Conservation (phyloP, 1,140 invertebrate species). For the Eubasilissa regina region DNA sequence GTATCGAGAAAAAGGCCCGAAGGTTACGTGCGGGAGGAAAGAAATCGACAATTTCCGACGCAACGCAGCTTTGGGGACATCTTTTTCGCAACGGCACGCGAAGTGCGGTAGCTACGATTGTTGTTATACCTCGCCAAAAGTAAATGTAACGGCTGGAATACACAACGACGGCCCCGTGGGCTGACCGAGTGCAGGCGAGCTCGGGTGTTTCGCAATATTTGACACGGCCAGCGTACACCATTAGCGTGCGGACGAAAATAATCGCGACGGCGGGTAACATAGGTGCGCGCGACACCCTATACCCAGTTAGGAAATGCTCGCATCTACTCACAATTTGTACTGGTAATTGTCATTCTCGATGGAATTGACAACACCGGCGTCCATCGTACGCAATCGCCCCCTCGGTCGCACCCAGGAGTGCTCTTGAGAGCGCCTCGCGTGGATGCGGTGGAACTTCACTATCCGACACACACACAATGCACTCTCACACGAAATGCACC, state of each 20-base stretch:
- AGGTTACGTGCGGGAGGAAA: conserved; percentile 32
- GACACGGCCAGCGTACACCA: conserved; percentile 51
- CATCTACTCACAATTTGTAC: conserved; percentile 55
- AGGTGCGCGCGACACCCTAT: conserved; percentile 49
- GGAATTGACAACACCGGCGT: conserved; percentile 55
- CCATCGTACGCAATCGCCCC: conserved; percentile 39
- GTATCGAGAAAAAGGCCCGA: conserved; percentile 8
- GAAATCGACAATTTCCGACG: conserved; percentile 39
- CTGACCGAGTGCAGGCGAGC: conserved; percentile 64
- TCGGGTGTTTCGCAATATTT: conserved; percentile 54
- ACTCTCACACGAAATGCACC: conserved; percentile 70
- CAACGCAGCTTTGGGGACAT: conserved; percentile 27
- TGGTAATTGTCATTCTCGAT: conserved; percentile 55
- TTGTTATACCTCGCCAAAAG: conserved; percentile 36
- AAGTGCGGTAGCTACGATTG: conserved; percentile 30
- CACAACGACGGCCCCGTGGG: conserved; percentile 12
- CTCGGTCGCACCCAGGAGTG: conserved; percentile 45
- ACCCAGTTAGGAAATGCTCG: conserved; percentile 38
- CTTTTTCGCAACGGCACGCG: conserved; percentile 28
- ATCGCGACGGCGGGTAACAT: conserved; percentile 43
- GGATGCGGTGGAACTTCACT: conserved; percentile 38
- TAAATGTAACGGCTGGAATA: conserved; percentile 5
- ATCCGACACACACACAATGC: conserved; percentile 67
- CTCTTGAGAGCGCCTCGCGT: conserved; percentile 32
- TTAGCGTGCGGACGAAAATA: conserved; percentile 54